Base-by-base conservation (phyloP, 2,113 vertebrate genomes). In the Alouatta palliata region DNA sequence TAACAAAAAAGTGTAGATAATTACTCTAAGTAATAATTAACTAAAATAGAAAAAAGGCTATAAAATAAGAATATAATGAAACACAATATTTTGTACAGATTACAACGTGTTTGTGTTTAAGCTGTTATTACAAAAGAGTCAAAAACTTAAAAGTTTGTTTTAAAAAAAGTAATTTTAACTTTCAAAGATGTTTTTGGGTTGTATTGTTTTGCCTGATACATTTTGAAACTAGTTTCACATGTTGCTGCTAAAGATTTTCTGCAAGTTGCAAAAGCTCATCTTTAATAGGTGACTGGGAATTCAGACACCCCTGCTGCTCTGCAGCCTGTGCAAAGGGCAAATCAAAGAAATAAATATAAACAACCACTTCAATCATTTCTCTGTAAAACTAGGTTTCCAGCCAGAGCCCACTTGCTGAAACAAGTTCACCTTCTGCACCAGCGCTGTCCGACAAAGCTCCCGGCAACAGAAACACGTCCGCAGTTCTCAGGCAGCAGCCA, bases 301-400 rank as follows among this genome's bases (percentile, higher is more conserved):
- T 52, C 77, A 8, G 49, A n/a, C 16, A 2, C 19, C 49, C 35
- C 40, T 1, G 13, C 52, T 35, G 16, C 56, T 47, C 2, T 19
- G 64, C 6, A n/a, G 27, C 23, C 2, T 71, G 10, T 12, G n/a
- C 27, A 21, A 6, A 75, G 56, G 23, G 68, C 40, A 54, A 17
- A 1, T 7, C 20, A 27, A 49, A 66, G 47, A 32, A 30, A 43
- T 27, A 61, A 17, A 35, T 6, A 1, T 1, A 16, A 43, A 32
- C 0, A 8, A 6, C 0, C 0, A 12, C 68, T 20, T 12, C 56
- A 0, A 14, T 35, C 64, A 1, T 5, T 2, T 49, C 56, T 37
- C 84, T 5, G 68, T 1, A 1, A 43, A 35, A 25, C 3, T 8
- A n/a, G 19, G 56, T 1, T 5, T 17, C 68, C 25, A 0, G 19